A percentile compares a stretch with the other conserved stretches of the same genome.
Conservation (phyloP, 2,888 invertebrate species). For the Oeneis ivallda region DNA sequence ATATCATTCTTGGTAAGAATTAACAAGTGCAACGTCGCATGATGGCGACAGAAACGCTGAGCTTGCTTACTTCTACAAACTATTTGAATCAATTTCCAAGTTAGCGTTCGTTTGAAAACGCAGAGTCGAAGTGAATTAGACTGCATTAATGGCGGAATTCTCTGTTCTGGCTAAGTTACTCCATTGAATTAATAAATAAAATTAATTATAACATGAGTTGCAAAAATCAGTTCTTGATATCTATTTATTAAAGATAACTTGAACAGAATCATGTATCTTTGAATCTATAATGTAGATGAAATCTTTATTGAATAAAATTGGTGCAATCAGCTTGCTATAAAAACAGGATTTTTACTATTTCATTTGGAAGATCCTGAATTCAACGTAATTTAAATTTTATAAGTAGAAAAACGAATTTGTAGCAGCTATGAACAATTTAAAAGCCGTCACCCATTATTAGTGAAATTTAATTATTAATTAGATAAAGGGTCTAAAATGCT, state of each 20-base stretch:
- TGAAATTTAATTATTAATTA: conserved; percentile 16
- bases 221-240: background rate
- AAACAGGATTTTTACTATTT: no score
- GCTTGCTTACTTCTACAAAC: conserved; percentile 42
- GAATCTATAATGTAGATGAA: no score
- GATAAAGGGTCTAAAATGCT: conserved; percentile 28
- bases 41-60: conserved; percentile 41
- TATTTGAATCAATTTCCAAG: conserved; percentile 47
- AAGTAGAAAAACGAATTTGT: no score
- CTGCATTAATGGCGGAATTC: conserved; percentile 44
- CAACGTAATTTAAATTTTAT: no score
- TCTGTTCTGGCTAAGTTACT: conserved; percentile 33
- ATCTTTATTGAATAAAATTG: no score
- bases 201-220: background rate
- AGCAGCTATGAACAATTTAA: background rate
- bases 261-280: no score
- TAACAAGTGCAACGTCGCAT: conserved; percentile 36
- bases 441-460: background rate
- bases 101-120: conserved; percentile 44
- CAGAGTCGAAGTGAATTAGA: conserved; percentile 45
- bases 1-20: conserved; percentile 25
- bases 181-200: background rate
- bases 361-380: no score
- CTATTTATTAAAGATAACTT: no score
- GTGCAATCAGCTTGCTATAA: no score